Base-by-base conservation (phyloP, 2,888 invertebrate species). In the Heliconius charithonia region DNA sequence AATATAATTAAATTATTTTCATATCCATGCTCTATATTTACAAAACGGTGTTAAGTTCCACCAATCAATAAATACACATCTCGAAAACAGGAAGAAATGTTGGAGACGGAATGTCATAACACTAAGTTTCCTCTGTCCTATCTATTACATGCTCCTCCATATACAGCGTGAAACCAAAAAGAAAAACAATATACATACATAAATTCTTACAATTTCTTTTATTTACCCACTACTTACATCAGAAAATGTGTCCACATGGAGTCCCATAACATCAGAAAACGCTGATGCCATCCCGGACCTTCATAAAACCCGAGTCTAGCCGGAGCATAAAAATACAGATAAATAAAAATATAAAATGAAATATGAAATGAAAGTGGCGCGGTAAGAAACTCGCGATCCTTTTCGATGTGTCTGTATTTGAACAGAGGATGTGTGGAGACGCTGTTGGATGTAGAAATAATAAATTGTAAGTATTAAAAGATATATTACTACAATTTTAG, bases 311-410 rank as follows among this genome's bases (percentile, higher is more conserved):
- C 86, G 84, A 87, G 90, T 91, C 92, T 93, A 90, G 92, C 87
- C 90, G 87, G 83, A 85, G 88, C 88, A 90, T 93, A 93, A 93
- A 93, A 93, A 93, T 93, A 93, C 90, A 89, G 89, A 92, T 90
- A 93, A 93, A 93, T 93, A 93, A 93, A 92, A 94, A 91, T 93
- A 93, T 93, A 92, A 92, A 93, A 93, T 92, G 92, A 93, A 92
- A 93, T 92, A 94, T 93, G 93, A 91, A 92, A 92, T 92, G 79
- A 92, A 93, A 94, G 94, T 93, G 93, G 93, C 92, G 90, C 90
- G 90, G 92, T 90, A 91, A 93, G 93, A 91, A 92, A 89, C 92
- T 92, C 91, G 91, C 91, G 92, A 91, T 92, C 92, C 92, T 93
- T 92, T 92, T 92, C 92, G 92, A 92, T 94, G 92, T 92, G 90